Evolutionary conservation across 2,888 invertebrate species (phyloP).

Genomic region (Operophtera brumata): DNA sequence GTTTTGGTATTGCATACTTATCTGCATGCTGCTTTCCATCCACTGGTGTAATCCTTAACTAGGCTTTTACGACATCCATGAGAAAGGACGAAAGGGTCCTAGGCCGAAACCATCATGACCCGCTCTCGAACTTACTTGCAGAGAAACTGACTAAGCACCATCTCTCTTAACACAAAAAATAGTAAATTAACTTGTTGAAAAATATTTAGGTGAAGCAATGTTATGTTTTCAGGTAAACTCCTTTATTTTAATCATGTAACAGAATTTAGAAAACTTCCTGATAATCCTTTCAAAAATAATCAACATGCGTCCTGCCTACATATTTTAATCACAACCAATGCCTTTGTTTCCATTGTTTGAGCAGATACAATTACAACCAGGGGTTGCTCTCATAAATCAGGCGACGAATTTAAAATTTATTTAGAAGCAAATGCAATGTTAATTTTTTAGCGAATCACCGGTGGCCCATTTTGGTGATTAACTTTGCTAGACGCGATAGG

Average conservation of each 20-base stretch:
- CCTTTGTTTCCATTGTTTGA: constrained; percentile 60
- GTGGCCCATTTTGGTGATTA: constrained; percentile 60
- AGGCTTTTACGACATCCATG: too few relatives aligned
- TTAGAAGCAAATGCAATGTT: constrained; percentile 63
- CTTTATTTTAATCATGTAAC: neutral
- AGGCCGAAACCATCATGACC: too few relatives aligned
- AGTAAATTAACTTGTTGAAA: too few relatives aligned
- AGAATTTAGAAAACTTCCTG: constrained; percentile 8
- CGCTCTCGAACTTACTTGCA: too few relatives aligned
- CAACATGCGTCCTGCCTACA: constrained; percentile 26
- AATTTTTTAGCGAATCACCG: constrained; percentile 65
- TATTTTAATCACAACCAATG: constrained; percentile 48
- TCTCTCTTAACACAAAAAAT: too few relatives aligned
- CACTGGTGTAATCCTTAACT: too few relatives aligned
- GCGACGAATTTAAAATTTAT: constrained; percentile 68
- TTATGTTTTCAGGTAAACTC: neutral
- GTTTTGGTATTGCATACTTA: too few relatives aligned
- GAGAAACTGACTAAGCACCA: too few relatives aligned
- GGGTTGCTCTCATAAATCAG: constrained; percentile 61
- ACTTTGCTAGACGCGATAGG: constrained; percentile 34
- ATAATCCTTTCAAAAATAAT: constrained; percentile 22
- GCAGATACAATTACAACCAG: constrained; percentile 60
- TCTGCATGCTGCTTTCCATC: too few relatives aligned
- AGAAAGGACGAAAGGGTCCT: too few relatives aligned
- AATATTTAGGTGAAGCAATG: neutral